phyloP scores from a whole-genome alignment of 1,140 invertebrate genomes.

The Oryctes rhinoceros region DNA sequence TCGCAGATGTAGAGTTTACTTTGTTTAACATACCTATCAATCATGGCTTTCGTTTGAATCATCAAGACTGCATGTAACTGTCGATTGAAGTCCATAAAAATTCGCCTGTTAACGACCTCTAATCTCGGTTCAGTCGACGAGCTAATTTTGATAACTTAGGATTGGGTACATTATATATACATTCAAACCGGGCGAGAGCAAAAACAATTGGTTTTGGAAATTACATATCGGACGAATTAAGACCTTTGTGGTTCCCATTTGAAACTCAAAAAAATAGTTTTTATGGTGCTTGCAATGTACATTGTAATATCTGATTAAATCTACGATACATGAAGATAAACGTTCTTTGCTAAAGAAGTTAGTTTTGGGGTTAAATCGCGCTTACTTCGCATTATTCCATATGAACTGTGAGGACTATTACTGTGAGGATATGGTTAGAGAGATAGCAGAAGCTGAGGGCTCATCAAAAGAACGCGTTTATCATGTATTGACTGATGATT shows the following conservation, averaged over 20 bases:
- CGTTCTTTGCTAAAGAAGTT: too few species aligned
- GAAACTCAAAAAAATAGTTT: too few species aligned
- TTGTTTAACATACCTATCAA: conserved; percentile 31
- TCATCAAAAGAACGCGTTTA: too few species aligned
- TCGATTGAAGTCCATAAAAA: conserved; percentile 11
- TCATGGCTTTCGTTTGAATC: conserved; percentile 21
- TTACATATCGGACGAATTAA: not conserved
- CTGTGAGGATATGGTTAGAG: too few species aligned
- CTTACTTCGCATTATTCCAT: too few species aligned
- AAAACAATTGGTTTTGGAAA: not conserved
- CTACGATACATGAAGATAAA: too few species aligned
- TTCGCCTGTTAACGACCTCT: conserved; percentile 9
- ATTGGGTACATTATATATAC: conserved; percentile 1
- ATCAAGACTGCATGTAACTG: conserved; percentile 20
- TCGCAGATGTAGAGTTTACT: conserved; percentile 19
- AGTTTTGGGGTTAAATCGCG: too few species aligned
- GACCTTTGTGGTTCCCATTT: not conserved
- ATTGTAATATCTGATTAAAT: too few species aligned
- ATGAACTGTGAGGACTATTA: too few species aligned
- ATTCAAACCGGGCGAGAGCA: not conserved
- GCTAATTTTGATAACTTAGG: conserved; percentile 22
- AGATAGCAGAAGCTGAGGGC: too few species aligned
- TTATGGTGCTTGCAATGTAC: too few species aligned
- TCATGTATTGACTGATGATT: too few species aligned
- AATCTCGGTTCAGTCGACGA: not conserved